Evolutionary conservation across 2,113 vertebrate species (phyloP).

Genomic region (Pomatostomus ruficeps): DNA sequence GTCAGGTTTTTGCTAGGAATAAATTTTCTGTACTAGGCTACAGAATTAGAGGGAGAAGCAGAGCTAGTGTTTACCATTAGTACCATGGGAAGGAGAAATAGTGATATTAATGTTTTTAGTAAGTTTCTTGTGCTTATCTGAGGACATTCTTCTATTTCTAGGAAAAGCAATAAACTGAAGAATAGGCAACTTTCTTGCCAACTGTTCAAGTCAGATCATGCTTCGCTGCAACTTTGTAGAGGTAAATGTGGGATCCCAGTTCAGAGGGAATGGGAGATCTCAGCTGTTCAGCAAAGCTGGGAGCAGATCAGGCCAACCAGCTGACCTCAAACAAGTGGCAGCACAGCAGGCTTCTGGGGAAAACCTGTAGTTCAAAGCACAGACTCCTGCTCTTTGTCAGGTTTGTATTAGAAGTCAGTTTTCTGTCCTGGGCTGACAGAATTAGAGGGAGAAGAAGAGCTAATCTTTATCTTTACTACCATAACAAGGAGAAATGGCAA

Average conservation of each 20-base stretch:
- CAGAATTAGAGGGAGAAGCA: not conserved
- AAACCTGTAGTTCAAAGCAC: not conserved
- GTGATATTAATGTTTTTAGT: not conserved
- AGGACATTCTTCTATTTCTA: not conserved
- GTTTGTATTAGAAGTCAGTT: not conserved
- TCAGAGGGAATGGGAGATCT: not conserved
- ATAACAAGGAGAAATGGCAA: not conserved
- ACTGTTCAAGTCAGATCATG: not conserved
- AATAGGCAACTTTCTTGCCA: not conserved
- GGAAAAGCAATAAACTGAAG: not conserved
- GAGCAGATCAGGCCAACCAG: not conserved
- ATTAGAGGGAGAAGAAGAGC: not conserved
- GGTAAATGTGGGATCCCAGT: not conserved
- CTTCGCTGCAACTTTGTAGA: not conserved
- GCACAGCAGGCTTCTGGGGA: not conserved
- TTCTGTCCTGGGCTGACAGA: not conserved
- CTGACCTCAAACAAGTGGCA: not conserved
- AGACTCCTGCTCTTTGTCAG: not conserved
- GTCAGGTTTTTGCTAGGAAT: not conserved
- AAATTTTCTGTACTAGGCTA: not conserved
- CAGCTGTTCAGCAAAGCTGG: not conserved
- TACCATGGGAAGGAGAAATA: not conserved
- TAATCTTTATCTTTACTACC: not conserved
- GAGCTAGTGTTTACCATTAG: not conserved
- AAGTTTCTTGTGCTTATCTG: not conserved